Evolutionary conservation across 2,797 vertebrate genomes (phyloP).

Genomic region (Gallinago stenura): DNA sequence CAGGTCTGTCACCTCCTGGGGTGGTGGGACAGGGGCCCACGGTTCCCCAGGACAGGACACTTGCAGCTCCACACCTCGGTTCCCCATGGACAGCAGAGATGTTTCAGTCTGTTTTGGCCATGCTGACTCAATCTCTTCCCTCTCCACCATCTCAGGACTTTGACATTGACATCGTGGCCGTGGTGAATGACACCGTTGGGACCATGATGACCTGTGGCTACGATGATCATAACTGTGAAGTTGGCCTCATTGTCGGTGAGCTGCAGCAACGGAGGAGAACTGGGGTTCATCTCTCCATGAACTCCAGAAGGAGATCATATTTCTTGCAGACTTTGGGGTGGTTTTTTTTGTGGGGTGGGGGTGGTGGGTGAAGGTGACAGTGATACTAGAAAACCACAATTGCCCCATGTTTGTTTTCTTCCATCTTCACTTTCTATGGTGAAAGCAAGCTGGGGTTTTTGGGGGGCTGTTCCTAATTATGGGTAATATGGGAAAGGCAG

Average conservation of each 20-base stretch:
- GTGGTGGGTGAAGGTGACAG: neutral
- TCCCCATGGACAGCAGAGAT: neutral
- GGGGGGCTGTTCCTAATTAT: neutral
- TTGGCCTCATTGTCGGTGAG: conserved; percentile 95
- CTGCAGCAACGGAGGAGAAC: neutral
- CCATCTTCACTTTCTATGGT: fast-evolving
- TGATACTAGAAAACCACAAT: neutral
- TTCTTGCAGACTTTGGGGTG: neutral
- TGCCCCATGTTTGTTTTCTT: neutral
- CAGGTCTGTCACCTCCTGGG: neutral
- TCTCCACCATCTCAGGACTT: conserved; percentile 85
- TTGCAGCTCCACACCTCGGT: neutral
- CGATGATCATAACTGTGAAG: conserved; percentile 94
- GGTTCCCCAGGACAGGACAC: too few species aligned
- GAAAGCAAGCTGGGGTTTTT: neutral
- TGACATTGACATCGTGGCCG: conserved; percentile 91
- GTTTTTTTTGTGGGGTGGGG: neutral
- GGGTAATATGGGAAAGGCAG: neutral
- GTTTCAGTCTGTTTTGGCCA: fast-evolving
- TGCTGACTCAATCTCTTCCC: neutral
- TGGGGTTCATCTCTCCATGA: neutral
- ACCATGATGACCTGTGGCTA: conserved; percentile 99
- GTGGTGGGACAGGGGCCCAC: fast-evolving
- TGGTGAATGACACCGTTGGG: conserved; percentile 96
- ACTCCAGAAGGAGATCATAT: neutral